Base-by-base conservation (phyloP, 2,797 vertebrate species). In the Acanthurus leucopareius region DNA sequence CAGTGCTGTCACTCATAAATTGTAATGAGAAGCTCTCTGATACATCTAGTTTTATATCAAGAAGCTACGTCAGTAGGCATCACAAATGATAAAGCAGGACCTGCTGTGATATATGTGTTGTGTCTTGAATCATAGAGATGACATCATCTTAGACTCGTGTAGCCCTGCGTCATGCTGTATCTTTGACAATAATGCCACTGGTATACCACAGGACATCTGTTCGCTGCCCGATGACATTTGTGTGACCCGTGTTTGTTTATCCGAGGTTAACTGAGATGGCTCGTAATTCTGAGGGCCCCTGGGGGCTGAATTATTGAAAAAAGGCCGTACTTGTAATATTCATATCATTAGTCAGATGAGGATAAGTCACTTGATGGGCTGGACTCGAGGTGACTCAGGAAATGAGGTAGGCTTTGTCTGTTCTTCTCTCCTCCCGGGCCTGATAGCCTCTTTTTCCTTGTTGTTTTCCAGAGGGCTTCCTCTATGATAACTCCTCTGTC, bases 301-400 rank as follows among this genome's bases (percentile, higher is more conserved):
- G 1, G 44, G 79, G 88, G 78, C 65, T 76, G 56, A 25, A 32
- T 75, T 53, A 4, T 74, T 1, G 35, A 59, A 69, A 73, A 74
- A 16, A 45, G 53, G 71, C 79, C 62, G 69, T 67, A 28, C 53
- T 69, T 72, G 42, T 76, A 82, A 73, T 70, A 78, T 71, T 73
- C 45, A 40, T 77, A 77, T 94, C 91, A 88, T 95, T 95, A 94
- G 68, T 82, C 14, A 66, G 90, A 95, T 94, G 86, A 93, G 66
- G 70, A 86, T 79, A 70, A 86, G 78, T 79, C 65, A 57, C 53
- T 88, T 94, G 94, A 95, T 92, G 92, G 73, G 78, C 70, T 25
- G 58, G 54, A 82, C 60, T 82, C 64, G 85, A 88, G 85, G 84
- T 89, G 86, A 92, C 69, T 89, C 86, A 81, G 76, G 80, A 85